Base-by-base conservation (phyloP, 2,113 vertebrate genomes). In the Proterorhinus semilunaris region DNA sequence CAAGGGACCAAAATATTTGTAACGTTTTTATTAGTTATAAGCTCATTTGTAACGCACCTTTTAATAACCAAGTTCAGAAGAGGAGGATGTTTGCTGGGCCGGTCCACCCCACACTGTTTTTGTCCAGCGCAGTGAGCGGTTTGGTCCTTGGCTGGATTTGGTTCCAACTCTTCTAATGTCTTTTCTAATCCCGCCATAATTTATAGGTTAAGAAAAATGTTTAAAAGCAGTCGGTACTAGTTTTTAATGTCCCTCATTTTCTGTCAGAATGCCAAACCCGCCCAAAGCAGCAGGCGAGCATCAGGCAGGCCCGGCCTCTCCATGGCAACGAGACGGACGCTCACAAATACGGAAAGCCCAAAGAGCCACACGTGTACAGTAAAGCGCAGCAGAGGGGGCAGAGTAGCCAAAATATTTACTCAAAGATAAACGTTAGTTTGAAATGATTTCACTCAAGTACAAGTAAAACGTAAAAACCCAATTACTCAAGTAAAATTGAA, bases 11-110 rank as follows among this genome's bases (percentile, higher is more conserved):
- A 4, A 12, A 6, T 10, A 21, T 21, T 48, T 21, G 7, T 36
- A 4, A 36, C 27, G 27, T 36, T 36, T 36, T 36, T 36, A 36
- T 36, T 2, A 36, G 27, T 36, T 36, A 36, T 36, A 36, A 36
- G 27, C 27, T 36, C 27, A 52, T 27, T 75, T 10, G 44, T 45
- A 21, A 46, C n/a, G 9, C 79, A 96, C 96, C 94, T 95, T 83
- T 91, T 84, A 0, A 95, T 74, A 11, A 92, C 86, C 51, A 95
- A 69, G 16, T 75, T 68, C 17, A 87, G 65, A 51, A 94, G 87
- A 43, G 85, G 0, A 7, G 86, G 86, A 4, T 92, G 88, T 46
- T 94, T 71, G 0, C 75, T 71, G n/a, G 62, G 17, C n/a, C 46
- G 51, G 27, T 12, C 5, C 0, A 54, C 61, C 13, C 44, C 58